These are phyloP conservation scores for Hoplias malabaricus DNA, from an alignment of 2,113 vertebrate species.

Conservation along the genomic window DNA sequence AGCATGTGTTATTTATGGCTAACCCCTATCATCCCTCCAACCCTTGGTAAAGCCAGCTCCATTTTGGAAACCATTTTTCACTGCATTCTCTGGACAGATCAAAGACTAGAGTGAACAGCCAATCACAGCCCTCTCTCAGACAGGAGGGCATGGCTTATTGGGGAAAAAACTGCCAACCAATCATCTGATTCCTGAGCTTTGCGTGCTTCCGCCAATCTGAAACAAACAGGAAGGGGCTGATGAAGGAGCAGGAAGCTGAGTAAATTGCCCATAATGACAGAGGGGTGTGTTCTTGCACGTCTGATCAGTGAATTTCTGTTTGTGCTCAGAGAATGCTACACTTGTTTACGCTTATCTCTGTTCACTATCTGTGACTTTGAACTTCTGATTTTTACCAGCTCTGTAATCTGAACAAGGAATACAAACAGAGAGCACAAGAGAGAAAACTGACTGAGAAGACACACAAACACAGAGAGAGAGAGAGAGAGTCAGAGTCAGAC, in stretches of 20 bases:
- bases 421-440: neutral
- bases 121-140: neutral
- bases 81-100: neutral
- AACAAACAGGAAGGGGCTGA: slow-evolving; percentile 35
- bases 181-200: slow-evolving; percentile 38
- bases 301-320: slow-evolving; percentile 17
- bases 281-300: slow-evolving; percentile 29
- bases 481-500: neutral
- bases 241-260: slow-evolving; percentile 66
- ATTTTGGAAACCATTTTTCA: neutral
- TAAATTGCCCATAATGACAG: slow-evolving; percentile 70
- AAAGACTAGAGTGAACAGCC: slow-evolving; percentile 5
- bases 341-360: slow-evolving; percentile 6
- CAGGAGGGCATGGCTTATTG: neutral
- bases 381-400: neutral
- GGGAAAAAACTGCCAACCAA: slow-evolving; percentile 47
- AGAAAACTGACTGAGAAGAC: too few species aligned
- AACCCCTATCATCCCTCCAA: neutral
- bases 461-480: neutral
- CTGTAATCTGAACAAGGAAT: slow-evolving; percentile 18
- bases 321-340: neutral
- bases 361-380: slow-evolving; percentile 20
- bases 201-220: slow-evolving; percentile 60
- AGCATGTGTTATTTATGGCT: slow-evolving; percentile 12
- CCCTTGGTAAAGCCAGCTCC: neutral